phyloP scores from a whole-genome alignment of 1,140 invertebrate genomes.

The Laodelphax striatellus region DNA sequence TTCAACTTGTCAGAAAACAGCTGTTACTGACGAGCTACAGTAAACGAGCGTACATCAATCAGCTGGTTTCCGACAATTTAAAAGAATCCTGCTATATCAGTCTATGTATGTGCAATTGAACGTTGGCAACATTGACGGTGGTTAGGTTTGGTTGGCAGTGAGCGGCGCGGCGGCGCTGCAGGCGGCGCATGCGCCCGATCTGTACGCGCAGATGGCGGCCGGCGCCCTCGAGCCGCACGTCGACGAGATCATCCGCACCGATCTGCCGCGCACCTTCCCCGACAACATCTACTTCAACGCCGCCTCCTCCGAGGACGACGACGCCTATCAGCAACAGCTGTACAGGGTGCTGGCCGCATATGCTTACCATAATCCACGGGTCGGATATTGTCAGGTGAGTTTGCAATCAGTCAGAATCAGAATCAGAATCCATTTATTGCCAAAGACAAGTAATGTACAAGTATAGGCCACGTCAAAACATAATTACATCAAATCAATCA shows the following conservation, averaged over 20 bases:
- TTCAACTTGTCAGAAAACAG: too few relatives aligned
- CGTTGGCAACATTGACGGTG: constrained; percentile 6
- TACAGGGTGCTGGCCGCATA: constrained; percentile 81
- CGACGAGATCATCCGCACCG: constrained; percentile 69
- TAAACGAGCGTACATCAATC: too few relatives aligned
- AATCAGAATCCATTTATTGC: too few relatives aligned
- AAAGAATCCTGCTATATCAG: too few relatives aligned
- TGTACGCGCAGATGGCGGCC: constrained; percentile 29
- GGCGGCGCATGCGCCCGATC: constrained; percentile 34
- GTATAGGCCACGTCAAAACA: too few relatives aligned
- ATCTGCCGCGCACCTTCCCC: constrained; percentile 81
- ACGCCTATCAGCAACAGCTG: constrained; percentile 58
- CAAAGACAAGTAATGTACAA: too few relatives aligned
- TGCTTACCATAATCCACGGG: constrained; percentile 70
- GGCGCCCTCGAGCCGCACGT: constrained; percentile 32
- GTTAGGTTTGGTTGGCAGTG: constrained; percentile 65
- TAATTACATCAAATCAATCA: too few relatives aligned
- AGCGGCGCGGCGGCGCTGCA: constrained; percentile 63
- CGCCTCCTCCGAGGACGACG: too few relatives aligned
- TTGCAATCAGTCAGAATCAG: too few relatives aligned
- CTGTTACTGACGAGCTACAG: too few relatives aligned
- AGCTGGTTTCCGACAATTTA: too few relatives aligned
- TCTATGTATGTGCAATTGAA: neutral
- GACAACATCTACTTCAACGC: constrained; percentile 86
- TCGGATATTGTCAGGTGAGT: constrained; percentile 89